A percentile compares a stretch with the other conserved stretches of the same genome.
These are phyloP conservation scores for Heliothis peltigera DNA, from an alignment of 2,888 invertebrate species.

Conservation along the genomic window DNA sequence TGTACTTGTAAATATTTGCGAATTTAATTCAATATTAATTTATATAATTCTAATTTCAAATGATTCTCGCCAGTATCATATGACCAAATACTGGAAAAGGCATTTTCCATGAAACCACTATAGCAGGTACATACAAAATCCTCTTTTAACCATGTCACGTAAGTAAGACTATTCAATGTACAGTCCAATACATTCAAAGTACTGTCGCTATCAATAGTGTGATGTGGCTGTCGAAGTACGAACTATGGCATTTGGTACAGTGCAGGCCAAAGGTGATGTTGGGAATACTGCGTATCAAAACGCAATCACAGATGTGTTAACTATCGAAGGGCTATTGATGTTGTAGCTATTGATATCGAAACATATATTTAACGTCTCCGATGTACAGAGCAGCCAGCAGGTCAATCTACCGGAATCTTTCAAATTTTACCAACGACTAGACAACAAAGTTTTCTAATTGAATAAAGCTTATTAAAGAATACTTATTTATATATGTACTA, in stretches of 20 bases:
- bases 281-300: neutral
- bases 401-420: no score
- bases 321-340: neutral
- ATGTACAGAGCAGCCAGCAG: no score
- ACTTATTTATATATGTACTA: no score
- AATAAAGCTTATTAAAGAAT: no score
- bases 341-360: neutral
- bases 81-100: no score
- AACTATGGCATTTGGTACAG: constrained; percentile 36
- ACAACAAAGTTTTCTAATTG: no score
- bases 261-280: neutral
- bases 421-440: no score
- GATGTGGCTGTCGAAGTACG: constrained; percentile 13
- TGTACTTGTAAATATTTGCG: no score
- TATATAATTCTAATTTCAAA: no score
- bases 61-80: no score
- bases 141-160: neutral
- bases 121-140: neutral
- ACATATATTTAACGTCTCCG: no score
- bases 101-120: neutral
- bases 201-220: constrained; percentile 21
- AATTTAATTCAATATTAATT: no score
- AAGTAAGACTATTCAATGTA: constrained; percentile 9
- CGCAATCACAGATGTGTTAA: neutral
- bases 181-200: neutral